These are phyloP conservation scores for Subanguina moxae DNA, from an alignment of 1,140 invertebrate species.

Conservation along the genomic window DNA sequence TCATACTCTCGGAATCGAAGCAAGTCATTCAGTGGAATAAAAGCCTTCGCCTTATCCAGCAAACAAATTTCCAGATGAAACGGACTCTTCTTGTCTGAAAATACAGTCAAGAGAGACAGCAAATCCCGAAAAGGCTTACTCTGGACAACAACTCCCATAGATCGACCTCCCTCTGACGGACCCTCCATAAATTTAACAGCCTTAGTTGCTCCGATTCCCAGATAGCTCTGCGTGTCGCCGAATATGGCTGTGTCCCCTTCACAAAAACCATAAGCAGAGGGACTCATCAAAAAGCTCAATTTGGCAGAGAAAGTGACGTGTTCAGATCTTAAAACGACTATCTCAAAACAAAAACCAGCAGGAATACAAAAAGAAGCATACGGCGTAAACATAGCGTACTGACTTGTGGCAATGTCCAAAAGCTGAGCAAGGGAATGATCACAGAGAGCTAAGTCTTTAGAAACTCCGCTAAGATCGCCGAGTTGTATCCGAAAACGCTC, in stretches of 20 bases:
- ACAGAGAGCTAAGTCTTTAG: neutral
- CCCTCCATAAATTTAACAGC: constrained; percentile 24
- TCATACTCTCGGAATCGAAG: neutral
- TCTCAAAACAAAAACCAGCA: neutral
- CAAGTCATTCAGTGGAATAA: neutral
- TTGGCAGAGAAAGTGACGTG: constrained; percentile 18
- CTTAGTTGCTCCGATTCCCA: constrained; percentile 25
- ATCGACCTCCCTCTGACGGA: neutral
- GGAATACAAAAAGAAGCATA: neutral
- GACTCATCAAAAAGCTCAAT: constrained; percentile 7
- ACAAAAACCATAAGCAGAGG: constrained; percentile 3
- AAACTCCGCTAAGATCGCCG: constrained; percentile 5
- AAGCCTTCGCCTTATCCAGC: neutral
- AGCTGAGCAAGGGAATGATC: constrained; percentile 12
- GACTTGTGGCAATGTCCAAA: constrained; percentile 28
- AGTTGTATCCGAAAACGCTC: neutral
- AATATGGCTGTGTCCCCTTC: constrained; percentile 3
- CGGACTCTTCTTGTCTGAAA: constrained; percentile 19
- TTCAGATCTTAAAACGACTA: neutral
- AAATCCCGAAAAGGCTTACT: neutral
- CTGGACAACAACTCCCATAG: constrained; percentile 16
- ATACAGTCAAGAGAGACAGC: neutral
- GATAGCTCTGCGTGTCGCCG: constrained; percentile 19
- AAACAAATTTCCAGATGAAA: constrained; percentile 16
- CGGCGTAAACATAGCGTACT: constrained; percentile 16